Evolutionary conservation across 2,888 invertebrate genomes (phyloP).

Genomic region (Catocala sponsa): DNA sequence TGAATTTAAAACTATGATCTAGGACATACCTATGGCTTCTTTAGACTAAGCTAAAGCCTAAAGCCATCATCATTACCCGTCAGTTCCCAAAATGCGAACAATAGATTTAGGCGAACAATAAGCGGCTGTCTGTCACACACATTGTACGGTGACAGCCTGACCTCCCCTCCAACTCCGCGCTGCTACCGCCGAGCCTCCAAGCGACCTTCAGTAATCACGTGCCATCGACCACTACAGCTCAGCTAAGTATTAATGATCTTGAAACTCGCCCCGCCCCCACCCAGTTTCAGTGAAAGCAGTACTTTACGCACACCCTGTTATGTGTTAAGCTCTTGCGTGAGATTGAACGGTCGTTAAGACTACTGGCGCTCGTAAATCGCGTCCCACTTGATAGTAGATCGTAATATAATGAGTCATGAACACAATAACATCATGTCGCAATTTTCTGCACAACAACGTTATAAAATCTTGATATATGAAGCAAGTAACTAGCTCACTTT

Average conservation of each 20-base stretch:
- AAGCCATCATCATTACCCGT: slow-evolving; percentile 1
- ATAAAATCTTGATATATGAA: neutral
- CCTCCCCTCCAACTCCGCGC: neutral
- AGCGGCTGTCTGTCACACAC: slow-evolving; percentile 18
- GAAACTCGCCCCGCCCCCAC: slow-evolving; percentile 3
- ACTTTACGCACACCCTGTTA: slow-evolving; percentile 8
- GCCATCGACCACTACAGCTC: neutral
- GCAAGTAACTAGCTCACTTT: no score
- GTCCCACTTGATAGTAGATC: neutral
- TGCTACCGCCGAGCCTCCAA: slow-evolving; percentile 6
- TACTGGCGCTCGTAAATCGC: slow-evolving; percentile 1
- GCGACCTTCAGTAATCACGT: slow-evolving; percentile 23
- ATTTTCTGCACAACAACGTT: slow-evolving; percentile 13
- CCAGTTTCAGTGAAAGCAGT: slow-evolving; percentile 14
- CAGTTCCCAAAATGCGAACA: slow-evolving; percentile 33
- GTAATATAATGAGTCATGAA: slow-evolving; percentile 2
- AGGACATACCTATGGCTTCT: no score
- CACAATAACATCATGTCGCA: slow-evolving; percentile 11
- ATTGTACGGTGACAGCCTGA: neutral
- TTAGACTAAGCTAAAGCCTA: neutral
- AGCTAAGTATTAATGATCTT: slow-evolving; percentile 7
- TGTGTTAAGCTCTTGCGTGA: neutral
- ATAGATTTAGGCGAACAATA: slow-evolving; percentile 31
- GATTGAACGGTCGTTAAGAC: neutral
- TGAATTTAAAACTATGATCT: no score